Conservation (phyloP, 1,140 invertebrate genomes). For the Catajapyx aquilonaris region DNA sequence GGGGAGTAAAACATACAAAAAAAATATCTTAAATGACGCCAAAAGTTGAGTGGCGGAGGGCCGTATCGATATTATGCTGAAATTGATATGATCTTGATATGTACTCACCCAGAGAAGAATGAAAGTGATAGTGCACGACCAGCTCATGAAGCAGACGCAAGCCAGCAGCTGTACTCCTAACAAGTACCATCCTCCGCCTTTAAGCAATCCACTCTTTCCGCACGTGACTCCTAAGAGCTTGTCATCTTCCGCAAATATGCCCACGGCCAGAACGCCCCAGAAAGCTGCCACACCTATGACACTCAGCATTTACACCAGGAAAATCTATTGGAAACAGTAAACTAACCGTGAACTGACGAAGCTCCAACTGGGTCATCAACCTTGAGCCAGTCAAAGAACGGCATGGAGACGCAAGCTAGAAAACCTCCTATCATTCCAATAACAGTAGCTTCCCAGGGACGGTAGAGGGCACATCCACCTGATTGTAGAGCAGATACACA, state of each 20-base stretch:
- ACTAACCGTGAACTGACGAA: constrained; percentile 24
- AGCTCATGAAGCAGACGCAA: constrained; percentile 39
- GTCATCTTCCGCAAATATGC: constrained; percentile 73
- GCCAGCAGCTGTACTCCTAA: constrained; percentile 56
- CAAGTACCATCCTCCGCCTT: constrained; percentile 70
- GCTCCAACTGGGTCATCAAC: constrained; percentile 32
- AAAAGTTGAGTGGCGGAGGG: no score
- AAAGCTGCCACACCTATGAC: constrained; percentile 28
- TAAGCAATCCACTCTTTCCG: constrained; percentile 53
- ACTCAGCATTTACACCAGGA: no score
- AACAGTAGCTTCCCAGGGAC: constrained; percentile 27
- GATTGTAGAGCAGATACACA: constrained; percentile 4
- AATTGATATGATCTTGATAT: neutral
- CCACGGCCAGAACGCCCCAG: constrained; percentile 66
- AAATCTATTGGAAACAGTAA: neutral
- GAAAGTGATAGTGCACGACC: constrained; percentile 48
- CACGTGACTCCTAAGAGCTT: constrained; percentile 50
- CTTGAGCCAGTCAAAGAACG: constrained; percentile 21
- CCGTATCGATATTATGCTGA: no score
- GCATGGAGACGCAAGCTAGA: constrained; percentile 19
- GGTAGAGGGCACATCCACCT: constrained; percentile 29
- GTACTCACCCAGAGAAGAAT: constrained; percentile 37
- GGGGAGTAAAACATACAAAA: no score
- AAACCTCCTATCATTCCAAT: constrained; percentile 25
- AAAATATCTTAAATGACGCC: no score